phyloP scores from a whole-genome alignment of 1,140 invertebrate species.

The Parapsyche elsis region DNA sequence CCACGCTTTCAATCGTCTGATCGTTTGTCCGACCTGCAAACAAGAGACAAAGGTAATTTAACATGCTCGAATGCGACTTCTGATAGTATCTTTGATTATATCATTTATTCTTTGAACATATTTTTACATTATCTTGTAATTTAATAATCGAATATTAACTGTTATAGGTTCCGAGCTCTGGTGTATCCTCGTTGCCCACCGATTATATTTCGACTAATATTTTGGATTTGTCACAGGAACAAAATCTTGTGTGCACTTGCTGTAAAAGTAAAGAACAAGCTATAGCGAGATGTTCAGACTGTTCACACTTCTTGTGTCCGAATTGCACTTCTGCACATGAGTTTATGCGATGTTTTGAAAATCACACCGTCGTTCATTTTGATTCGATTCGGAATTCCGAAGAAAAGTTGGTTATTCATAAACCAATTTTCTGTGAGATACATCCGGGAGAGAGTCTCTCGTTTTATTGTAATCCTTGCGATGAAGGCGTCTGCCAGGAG shows the following conservation, averaged over 20 bases:
- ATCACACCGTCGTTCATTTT: conserved; percentile 88
- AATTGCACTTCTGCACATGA: conserved; percentile 95
- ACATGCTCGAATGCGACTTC: not conserved
- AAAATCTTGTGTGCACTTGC: conserved; percentile 84
- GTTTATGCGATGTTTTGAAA: conserved; percentile 94
- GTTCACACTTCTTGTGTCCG: conserved; percentile 91
- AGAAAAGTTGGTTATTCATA: conserved; percentile 79
- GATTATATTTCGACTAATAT: conserved; percentile 89
- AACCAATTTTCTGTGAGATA: conserved; percentile 81
- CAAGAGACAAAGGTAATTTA: conserved; percentile 80
- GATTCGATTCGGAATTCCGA: conserved; percentile 85
- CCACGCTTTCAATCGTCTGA: conserved; percentile 68
- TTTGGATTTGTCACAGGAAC: conserved; percentile 84
- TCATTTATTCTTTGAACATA: too few species aligned
- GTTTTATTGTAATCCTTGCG: conserved; percentile 85
- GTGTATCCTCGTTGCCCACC: conserved; percentile 78
- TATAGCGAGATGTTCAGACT: conserved; percentile 91
- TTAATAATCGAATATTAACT: not conserved
- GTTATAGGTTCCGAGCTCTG: conserved; percentile 73
- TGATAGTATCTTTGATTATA: too few species aligned
- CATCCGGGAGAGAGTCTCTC: conserved; percentile 83
- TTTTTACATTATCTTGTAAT: not conserved
- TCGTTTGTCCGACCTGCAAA: conserved; percentile 83
- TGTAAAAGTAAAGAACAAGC: conserved; percentile 91
- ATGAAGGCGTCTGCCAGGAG: conserved; percentile 85